A percentile compares a stretch with the other conserved stretches of the same genome.
phyloP scores from a whole-genome alignment of 2,113 vertebrate species.

The Corythornis madagascariensis region DNA sequence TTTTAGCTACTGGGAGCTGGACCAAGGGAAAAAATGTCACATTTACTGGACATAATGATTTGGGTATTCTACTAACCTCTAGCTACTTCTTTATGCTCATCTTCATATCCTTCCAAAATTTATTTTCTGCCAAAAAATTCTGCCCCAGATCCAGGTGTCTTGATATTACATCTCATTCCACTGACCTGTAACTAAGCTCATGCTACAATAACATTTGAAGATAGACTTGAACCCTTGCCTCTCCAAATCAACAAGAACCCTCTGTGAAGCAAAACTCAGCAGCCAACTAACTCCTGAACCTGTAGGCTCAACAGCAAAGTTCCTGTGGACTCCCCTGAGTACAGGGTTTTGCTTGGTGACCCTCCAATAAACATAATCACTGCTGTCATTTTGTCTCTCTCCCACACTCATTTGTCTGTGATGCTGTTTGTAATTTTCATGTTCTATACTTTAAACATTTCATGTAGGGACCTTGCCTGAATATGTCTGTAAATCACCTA shows the following conservation, averaged over 20 bases:
- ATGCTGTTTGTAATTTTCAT: slow-evolving; percentile 33
- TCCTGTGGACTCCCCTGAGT: background rate
- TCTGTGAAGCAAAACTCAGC: background rate
- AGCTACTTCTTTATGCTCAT: background rate
- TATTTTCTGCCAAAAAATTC: background rate
- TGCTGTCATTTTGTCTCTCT: slow-evolving; percentile 29
- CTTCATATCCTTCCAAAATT: background rate
- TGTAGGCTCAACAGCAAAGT: background rate
- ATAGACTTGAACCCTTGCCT: background rate
- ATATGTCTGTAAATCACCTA: slow-evolving; percentile 48
- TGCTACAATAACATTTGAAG: background rate
- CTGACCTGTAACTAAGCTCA: background rate
- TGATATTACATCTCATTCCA: background rate
- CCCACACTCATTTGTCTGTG: background rate
- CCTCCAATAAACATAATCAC: background rate
- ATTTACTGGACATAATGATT: background rate
- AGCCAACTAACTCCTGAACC: background rate
- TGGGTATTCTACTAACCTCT: background rate
- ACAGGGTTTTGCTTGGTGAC: slow-evolving; percentile 16
- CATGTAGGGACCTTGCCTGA: slow-evolving; percentile 20
- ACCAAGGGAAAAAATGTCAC: background rate
- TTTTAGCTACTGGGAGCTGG: background rate
- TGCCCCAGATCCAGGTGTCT: background rate
- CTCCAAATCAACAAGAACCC: background rate
- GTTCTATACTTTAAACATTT: slow-evolving; percentile 50